Conservation (phyloP, 2,888 invertebrate species). For the Cactoblastis cactorum region DNA sequence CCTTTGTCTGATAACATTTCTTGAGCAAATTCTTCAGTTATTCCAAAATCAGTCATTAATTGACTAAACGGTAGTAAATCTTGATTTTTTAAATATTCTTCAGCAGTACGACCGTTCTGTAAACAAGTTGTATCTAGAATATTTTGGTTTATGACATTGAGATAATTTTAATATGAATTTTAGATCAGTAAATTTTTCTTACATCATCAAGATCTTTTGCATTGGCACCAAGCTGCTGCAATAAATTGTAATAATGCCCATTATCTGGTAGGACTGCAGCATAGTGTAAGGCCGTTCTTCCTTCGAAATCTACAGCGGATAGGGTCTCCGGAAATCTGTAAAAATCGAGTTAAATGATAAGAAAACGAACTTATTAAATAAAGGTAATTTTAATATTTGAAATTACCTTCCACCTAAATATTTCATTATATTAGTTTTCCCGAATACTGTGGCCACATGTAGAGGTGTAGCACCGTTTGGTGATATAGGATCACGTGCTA, state of each 20-base stretch:
- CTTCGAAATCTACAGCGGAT: slow-evolving; percentile 87
- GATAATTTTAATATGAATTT: neutral
- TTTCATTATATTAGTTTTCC: slow-evolving; percentile 88
- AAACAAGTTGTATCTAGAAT: slow-evolving; percentile 21
- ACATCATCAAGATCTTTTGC: slow-evolving; percentile 91
- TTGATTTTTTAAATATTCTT: slow-evolving; percentile 86
- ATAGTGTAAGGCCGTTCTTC: slow-evolving; percentile 93
- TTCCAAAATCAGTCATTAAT: slow-evolving; percentile 84
- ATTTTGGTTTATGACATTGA: neutral
- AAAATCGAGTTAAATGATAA: slow-evolving; percentile 4
- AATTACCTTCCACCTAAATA: slow-evolving; percentile 74
- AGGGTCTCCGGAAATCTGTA: slow-evolving; percentile 91
- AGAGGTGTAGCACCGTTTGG: slow-evolving; percentile 91
- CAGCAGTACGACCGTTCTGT: slow-evolving; percentile 88
- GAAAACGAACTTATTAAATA: neutral
- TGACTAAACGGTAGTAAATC: slow-evolving; percentile 84
- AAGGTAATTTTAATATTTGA: neutral
- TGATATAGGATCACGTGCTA: slow-evolving; percentile 91
- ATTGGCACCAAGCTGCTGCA: slow-evolving; percentile 92
- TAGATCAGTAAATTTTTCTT: slow-evolving; percentile 52
- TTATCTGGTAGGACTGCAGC: slow-evolving; percentile 91
- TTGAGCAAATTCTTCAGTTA: slow-evolving; percentile 81
- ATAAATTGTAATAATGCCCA: slow-evolving; percentile 91
- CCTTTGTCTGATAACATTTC: slow-evolving; percentile 89
- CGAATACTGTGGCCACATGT: slow-evolving; percentile 91